Evolutionary conservation across 2,113 vertebrate genomes (phyloP).

Genomic region (Pygathrix nemaeus): DNA sequence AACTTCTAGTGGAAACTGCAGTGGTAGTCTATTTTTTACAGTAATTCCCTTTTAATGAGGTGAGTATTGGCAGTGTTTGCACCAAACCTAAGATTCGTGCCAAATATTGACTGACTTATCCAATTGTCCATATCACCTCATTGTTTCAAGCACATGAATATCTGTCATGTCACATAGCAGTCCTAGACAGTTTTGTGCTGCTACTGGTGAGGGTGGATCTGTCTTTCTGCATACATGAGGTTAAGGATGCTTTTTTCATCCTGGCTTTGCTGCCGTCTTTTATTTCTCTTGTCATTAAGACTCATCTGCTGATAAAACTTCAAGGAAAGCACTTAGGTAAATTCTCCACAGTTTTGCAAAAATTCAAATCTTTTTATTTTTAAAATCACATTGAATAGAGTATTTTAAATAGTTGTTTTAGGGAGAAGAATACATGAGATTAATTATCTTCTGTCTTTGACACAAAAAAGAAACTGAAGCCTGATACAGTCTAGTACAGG

Average conservation of each 20-base stretch:
- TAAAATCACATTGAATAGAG: background rate
- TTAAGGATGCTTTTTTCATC: background rate
- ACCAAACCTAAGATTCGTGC: background rate
- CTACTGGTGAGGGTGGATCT: background rate
- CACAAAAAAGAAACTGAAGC: background rate
- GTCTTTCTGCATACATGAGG: background rate
- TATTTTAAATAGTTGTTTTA: background rate
- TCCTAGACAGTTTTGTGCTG: background rate
- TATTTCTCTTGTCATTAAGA: background rate
- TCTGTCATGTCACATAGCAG: background rate
- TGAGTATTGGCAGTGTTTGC: background rate
- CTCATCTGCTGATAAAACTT: background rate
- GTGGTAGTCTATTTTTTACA: background rate
- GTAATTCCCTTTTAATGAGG: background rate
- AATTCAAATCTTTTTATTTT: slow-evolving; percentile 7
- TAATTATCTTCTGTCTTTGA: background rate
- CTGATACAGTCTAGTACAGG: background rate
- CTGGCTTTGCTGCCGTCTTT: background rate
- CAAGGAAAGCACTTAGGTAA: background rate
- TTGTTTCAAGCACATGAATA: background rate
- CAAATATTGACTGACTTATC: background rate
- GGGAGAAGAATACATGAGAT: background rate
- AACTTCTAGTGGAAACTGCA: background rate
- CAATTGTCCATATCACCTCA: background rate
- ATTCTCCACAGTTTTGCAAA: background rate